Evolutionary conservation across 2,797 vertebrate species (phyloP), one percentile per base, ranked within the genome.

Genomic region (Sebastes itinus): DNA sequence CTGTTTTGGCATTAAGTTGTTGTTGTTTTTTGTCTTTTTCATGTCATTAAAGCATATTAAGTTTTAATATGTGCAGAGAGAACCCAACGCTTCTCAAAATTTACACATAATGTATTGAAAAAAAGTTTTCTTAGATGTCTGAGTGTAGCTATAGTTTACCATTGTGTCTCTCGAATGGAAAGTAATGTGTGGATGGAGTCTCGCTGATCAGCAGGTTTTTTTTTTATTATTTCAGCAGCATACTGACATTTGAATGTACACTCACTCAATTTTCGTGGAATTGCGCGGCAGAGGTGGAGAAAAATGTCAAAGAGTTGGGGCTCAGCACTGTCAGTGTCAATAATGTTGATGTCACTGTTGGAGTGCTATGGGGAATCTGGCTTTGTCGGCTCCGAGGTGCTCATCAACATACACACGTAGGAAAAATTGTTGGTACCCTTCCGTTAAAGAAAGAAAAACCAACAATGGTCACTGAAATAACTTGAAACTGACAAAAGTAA

Each of bases 301-400:
- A 10, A 33, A 38, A 71, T 64, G 75, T 60, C 52, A 77, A 81
- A 68, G 75, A 23, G 32, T 46, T 13, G 28, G 7, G 14, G 32
- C 42, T 9, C 49, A 74, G 82, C 62, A 30, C 54, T 42, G 68
- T 78, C 84, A 61, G 32, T 10, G 4, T 16, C 23, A 64, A 80
- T 85, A 74, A 70, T 6, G 66, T 38, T 78, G 77, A 77, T 71
- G 49, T 35, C 59, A 33, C 76, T 74, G 80, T 67, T 65, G 77
- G 66, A 85, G 69, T 10, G 52, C 79, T 71, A 74, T 75, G 30
- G 30, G 72, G 54, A 58, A 63, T 67, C 71, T 60, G 81, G 76
- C 79, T 65, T 61, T 59, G 59, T 66, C 33, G 6, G 74, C 30
- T 1, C 16, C 65, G 68, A 55, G 73, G 72, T 81, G 77, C 56